phyloP scores from a whole-genome alignment of 2,888 invertebrate genomes.

The Hydrotaea cyrtoneurina region DNA sequence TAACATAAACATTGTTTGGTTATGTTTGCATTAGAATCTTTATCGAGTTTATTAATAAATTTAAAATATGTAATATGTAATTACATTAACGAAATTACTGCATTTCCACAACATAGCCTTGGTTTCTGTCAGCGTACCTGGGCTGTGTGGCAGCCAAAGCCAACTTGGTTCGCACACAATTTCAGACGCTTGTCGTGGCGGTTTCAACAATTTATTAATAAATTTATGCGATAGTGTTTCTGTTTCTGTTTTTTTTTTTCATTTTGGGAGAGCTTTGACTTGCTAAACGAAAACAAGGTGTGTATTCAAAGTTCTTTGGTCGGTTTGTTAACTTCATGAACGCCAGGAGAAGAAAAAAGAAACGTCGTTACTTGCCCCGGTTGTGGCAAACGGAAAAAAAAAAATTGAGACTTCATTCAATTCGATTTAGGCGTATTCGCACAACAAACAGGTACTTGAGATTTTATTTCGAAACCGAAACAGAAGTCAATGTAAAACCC shows the following conservation, averaged over 20 bases:
- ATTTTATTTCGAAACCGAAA: slow-evolving; percentile 40
- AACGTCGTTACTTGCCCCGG: background rate
- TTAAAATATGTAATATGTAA: no score
- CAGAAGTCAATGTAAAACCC: slow-evolving; percentile 64
- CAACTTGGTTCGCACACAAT: slow-evolving; percentile 47
- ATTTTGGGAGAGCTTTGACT: no score
- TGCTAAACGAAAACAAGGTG: slow-evolving; percentile 62
- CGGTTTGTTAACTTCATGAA: no score
- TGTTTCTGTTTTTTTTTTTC: slow-evolving; percentile 42
- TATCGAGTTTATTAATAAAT: no score
- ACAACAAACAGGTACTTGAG: slow-evolving; percentile 52
- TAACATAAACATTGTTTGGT: no score
- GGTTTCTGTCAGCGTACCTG: no score
- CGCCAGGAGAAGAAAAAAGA: background rate
- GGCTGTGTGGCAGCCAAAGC: slow-evolving; percentile 21
- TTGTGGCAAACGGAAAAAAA: background rate
- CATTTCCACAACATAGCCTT: no score
- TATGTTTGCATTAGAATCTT: no score
- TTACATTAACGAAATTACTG: no score
- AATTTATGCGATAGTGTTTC: slow-evolving; percentile 59
- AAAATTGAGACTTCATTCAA: slow-evolving; percentile 72
- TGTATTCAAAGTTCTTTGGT: no score
- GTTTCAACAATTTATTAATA: slow-evolving; percentile 46
- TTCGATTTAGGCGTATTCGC: slow-evolving; percentile 63
- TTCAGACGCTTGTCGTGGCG: slow-evolving; percentile 22